Base-by-base conservation (phyloP, 2,113 vertebrate species). In the Nothocercus nigrocapillus region DNA sequence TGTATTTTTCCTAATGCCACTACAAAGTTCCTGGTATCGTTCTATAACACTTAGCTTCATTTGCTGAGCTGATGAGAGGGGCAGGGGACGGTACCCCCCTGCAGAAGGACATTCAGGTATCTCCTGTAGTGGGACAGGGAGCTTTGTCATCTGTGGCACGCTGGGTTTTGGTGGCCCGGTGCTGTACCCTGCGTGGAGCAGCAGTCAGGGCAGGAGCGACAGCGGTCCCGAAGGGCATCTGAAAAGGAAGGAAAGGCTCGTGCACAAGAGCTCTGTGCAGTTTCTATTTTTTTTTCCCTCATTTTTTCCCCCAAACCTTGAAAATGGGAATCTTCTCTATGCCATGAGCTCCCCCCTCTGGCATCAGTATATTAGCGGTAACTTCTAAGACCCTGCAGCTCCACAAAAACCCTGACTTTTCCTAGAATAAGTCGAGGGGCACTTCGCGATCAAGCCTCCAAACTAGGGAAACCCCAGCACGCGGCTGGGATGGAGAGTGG, bases 331-430 rank as follows among this genome's bases (percentile, higher is more conserved):
- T 90, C 58, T 98, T 97, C 58, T 73, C 95, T 97, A 95, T 97
- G 98, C 96, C 97, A 94, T 97, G 98, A 98, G 98, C 98, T 98
- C 97, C 98, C 98, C 96, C 98, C 96, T 97, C 98, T 98, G 98
- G 98, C 95, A 95, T 91, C 83, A 76, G 51, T 67, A 51, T 30
- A 58, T 83, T 79, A 93, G 94, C 91, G 91, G 79, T 88, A 62
- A 79, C 3, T 32, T 34, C 6, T 27, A 44, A 89, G 74, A 61
- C 53, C 82, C 82, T 6, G 77, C 86, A 94, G 84, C 47, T 3
- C 77, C 42, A 59, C 70, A 44, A 56, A 27, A 77, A 80, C 4
- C n/a, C 9, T 56, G 8, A 18, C 27, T 34, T 45, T 75, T 79
- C 61, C 54, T 67, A 72, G 14, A 53, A 11, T 32, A 6, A 77